Percentiles rank a stretch among this genome's conserved stretches.
Evolutionary conservation across 2,797 vertebrate species (phyloP).

Genomic region (Eospalax fontanierii): DNA sequence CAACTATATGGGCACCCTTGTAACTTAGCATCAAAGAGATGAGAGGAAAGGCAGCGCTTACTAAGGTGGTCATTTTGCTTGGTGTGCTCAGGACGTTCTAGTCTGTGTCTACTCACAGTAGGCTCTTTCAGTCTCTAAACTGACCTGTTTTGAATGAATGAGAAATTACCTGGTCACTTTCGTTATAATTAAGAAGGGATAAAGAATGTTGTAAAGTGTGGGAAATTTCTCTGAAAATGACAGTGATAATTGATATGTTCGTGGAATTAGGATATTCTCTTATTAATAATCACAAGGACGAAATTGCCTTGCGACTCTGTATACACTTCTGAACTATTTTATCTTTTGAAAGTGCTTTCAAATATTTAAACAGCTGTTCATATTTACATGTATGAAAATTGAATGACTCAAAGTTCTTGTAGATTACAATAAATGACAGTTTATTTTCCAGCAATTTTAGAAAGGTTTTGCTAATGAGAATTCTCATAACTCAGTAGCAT

Average conservation of each 20-base stretch:
- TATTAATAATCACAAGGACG: constrained; percentile 9
- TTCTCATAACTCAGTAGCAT: constrained; percentile 63
- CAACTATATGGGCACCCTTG: not conserved
- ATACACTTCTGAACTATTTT: constrained; percentile 17
- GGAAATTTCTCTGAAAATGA: constrained; percentile 48
- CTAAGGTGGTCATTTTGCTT: not conserved
- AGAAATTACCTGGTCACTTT: not conserved
- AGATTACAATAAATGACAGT: constrained; percentile 61
- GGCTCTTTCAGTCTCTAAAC: constrained; percentile 53
- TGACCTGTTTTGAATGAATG: constrained; percentile 39
- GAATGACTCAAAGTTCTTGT: constrained; percentile 22
- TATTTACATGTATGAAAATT: constrained; percentile 51
- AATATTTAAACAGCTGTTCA: constrained; percentile 55
- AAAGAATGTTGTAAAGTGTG: not conserved
- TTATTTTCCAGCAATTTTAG: constrained; percentile 42
- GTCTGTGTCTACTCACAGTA: constrained; percentile 9
- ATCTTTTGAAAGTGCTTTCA: constrained; percentile 37
- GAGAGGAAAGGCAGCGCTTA: not conserved
- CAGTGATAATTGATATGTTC: constrained; percentile 48
- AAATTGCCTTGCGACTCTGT: not conserved
- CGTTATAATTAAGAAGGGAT: not conserved
- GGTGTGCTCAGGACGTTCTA: not conserved
- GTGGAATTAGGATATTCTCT: constrained; percentile 35
- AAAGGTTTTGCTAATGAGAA: constrained; percentile 56
- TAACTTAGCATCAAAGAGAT: not conserved